phyloP scores from a whole-genome alignment of 2,113 vertebrate species.

The Oryzias melastigma region DNA sequence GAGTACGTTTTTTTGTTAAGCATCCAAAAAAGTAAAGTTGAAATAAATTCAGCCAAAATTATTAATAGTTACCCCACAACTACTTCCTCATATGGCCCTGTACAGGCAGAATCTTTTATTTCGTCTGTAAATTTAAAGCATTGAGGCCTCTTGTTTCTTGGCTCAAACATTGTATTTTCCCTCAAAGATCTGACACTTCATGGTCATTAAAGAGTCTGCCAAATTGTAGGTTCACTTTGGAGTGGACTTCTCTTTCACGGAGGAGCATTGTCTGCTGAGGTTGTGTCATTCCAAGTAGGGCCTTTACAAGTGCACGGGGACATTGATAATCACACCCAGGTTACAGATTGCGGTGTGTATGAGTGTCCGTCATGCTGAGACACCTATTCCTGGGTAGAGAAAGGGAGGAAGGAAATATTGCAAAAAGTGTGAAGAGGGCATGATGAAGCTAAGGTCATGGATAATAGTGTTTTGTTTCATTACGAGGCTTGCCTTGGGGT shows the following conservation, averaged over 20 bases:
- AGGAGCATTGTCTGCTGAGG: constrained; percentile 35
- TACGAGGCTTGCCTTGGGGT: neutral
- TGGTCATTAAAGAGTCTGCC: constrained; percentile 52
- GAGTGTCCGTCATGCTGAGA: constrained; percentile 31
- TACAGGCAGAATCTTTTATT: constrained; percentile 46
- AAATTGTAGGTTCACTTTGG: constrained; percentile 56
- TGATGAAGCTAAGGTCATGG: neutral
- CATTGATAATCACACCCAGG: constrained; percentile 19
- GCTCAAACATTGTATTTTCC: constrained; percentile 52
- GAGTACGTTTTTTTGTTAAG: no score
- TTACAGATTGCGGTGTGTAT: constrained; percentile 17
- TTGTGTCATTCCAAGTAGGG: constrained; percentile 29
- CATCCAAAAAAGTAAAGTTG: no score
- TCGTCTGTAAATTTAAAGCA: constrained; percentile 39
- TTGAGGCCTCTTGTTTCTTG: constrained; percentile 50
- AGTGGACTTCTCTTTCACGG: constrained; percentile 26
- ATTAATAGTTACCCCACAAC: neutral
- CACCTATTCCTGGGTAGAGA: neutral
- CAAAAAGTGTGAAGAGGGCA: constrained; percentile 4
- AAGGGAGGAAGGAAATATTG: constrained; percentile 7
- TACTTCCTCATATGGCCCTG: constrained; percentile 31
- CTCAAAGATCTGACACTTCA: constrained; percentile 45
- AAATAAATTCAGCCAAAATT: no score
- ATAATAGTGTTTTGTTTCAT: neutral
- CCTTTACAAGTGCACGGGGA: constrained; percentile 32